These are phyloP conservation scores for Panzeria rudis DNA, from an alignment of 2,888 invertebrate genomes.

Conservation along the genomic window DNA sequence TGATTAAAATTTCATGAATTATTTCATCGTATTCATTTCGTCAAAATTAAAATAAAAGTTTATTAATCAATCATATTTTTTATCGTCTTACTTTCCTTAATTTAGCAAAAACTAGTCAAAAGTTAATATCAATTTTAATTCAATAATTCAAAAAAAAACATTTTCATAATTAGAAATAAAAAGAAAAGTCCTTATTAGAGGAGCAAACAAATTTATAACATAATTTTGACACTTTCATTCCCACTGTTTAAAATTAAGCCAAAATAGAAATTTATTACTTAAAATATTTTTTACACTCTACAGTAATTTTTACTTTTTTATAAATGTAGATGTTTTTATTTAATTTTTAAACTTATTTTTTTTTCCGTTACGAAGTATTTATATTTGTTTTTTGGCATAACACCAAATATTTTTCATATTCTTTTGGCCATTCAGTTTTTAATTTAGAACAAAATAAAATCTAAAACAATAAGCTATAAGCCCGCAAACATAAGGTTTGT, in stretches of 20 bases:
- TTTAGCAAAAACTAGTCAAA: no score
- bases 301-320: constrained; percentile 12
- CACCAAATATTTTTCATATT: constrained; percentile 64
- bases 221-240: background rate
- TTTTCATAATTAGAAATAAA: no score
- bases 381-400: constrained; percentile 59
- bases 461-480: constrained; percentile 56
- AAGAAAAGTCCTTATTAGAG: no score
- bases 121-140: no score
- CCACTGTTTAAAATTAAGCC: constrained; percentile 35
- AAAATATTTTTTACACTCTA: constrained; percentile 39
- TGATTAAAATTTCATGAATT: no score
- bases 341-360: constrained; percentile 39
- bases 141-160: no score
- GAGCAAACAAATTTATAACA: no score
- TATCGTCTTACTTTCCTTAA: no score
- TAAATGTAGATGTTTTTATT: background rate
- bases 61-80: no score
- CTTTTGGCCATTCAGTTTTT: constrained; percentile 44
- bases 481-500: constrained; percentile 64
- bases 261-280: constrained; percentile 54
- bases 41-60: no score
- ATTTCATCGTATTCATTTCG: no score
- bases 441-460: constrained; percentile 44
- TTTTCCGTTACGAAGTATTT: constrained; percentile 24